A percentile compares a stretch with the other conserved stretches of the same genome.
Evolutionary conservation across 1,140 invertebrate species (phyloP).

Genomic region (Periplaneta americana): DNA sequence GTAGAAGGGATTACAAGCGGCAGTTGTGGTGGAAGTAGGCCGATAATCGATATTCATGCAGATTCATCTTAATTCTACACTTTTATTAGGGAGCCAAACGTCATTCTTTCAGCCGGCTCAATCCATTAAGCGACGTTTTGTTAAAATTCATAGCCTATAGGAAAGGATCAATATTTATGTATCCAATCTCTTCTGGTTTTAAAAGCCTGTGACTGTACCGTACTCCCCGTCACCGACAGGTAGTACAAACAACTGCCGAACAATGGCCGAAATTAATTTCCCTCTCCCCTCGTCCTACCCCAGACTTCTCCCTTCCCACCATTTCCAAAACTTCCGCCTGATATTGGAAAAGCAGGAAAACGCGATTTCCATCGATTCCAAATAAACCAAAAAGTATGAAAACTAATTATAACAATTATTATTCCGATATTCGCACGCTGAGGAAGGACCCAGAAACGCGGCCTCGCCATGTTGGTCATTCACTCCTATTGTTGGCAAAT

Average conservation of each 20-base stretch:
- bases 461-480: background rate
- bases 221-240: background rate
- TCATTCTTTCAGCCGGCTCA: background rate
- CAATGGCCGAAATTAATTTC: background rate
- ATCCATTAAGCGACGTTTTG: background rate
- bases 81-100: background rate
- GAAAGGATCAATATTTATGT: background rate
- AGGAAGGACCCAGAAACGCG: background rate
- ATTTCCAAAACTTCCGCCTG: background rate
- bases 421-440: background rate
- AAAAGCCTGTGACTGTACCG: background rate
- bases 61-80: background rate
- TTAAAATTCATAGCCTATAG: background rate
- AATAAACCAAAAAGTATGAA: background rate
- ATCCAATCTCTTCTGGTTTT: background rate
- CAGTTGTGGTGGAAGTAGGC: too few relatives aligned
- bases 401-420: background rate
- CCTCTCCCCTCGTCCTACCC: background rate
- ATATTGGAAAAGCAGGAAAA: background rate
- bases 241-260: background rate
- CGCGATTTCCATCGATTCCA: background rate
- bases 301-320: background rate
- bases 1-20: too few relatives aligned
- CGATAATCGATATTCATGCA: background rate
- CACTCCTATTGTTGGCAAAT: background rate